These are phyloP conservation scores for Cephus runcator DNA, from an alignment of 2,888 invertebrate species.

Conservation along the genomic window DNA sequence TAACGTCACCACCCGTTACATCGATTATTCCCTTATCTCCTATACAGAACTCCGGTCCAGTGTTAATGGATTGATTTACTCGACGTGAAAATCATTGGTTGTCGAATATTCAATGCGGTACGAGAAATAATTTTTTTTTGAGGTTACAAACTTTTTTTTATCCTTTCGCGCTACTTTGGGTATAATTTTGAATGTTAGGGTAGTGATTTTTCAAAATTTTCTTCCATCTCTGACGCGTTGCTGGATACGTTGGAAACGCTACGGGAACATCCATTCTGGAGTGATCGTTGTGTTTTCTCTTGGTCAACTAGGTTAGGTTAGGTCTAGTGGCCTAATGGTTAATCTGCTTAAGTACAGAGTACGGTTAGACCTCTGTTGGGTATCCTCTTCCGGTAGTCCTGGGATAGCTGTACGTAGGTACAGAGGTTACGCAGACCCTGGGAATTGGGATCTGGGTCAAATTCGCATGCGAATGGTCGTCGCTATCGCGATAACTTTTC, in stretches of 20 bases:
- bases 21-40: background rate
- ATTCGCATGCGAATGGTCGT: conserved; percentile 9
- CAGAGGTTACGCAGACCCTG: conserved; percentile 16
- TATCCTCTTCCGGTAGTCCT: background rate
- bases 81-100: background rate
- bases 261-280: background rate
- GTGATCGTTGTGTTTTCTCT: background rate
- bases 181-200: background rate
- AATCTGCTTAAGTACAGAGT: conserved; percentile 7
- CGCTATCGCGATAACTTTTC: conserved; percentile 1
- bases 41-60: background rate
- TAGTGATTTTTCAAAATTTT: background rate
- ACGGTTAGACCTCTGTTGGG: background rate
- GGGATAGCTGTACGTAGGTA: background rate
- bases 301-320: background rate
- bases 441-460: conserved; percentile 19
- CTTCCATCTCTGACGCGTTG: too few relatives aligned
- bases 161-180: background rate
- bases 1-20: background rate
- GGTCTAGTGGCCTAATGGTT: background rate
- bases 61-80: background rate
- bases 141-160: background rate
- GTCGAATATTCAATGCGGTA: background rate
- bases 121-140: background rate
- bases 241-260: background rate